phyloP scores from a whole-genome alignment of 1,140 invertebrate genomes.

The Cryptotermes secundus region DNA sequence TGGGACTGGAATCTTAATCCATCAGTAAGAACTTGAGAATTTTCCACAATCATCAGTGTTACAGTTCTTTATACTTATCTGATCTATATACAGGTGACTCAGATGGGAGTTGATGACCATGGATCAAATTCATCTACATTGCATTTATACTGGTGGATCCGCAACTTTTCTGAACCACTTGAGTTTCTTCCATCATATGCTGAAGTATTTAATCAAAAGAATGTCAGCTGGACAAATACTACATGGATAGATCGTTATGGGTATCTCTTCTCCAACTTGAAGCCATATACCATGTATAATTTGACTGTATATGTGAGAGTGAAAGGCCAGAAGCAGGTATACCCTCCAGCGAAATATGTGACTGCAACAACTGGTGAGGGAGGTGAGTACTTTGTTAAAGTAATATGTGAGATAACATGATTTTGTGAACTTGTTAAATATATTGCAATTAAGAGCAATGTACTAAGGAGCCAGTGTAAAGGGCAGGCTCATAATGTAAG shows the following conservation, averaged over 20 bases:
- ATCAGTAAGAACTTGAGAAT: too few species aligned
- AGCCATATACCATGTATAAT: constrained; percentile 72
- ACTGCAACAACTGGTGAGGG: constrained; percentile 63
- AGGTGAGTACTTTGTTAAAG: constrained; percentile 46
- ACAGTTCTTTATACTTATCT: too few species aligned
- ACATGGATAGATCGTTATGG: constrained; percentile 11
- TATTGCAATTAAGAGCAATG: too few species aligned
- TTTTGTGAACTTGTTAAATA: too few species aligned
- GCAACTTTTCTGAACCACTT: constrained; percentile 43
- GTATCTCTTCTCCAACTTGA: constrained; percentile 61
- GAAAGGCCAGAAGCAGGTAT: constrained; percentile 50
- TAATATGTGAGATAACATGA: too few species aligned
- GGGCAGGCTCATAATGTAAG: too few species aligned
- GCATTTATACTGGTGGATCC: constrained; percentile 58
- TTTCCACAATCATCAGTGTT: too few species aligned
- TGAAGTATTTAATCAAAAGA: constrained; percentile 27
- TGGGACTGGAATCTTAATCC: too few species aligned
- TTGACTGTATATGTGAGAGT: constrained; percentile 71
- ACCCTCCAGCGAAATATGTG: constrained; percentile 61
- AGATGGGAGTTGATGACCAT: constrained; percentile 20
- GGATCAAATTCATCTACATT: constrained; percentile 53
- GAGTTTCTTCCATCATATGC: constrained; percentile 53
- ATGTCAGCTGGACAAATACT: neutral
- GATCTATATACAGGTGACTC: constrained; percentile 16
- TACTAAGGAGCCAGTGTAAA: too few species aligned